Conservation (phyloP, 2,888 invertebrate genomes). For the Dicyrtoma fusca region DNA sequence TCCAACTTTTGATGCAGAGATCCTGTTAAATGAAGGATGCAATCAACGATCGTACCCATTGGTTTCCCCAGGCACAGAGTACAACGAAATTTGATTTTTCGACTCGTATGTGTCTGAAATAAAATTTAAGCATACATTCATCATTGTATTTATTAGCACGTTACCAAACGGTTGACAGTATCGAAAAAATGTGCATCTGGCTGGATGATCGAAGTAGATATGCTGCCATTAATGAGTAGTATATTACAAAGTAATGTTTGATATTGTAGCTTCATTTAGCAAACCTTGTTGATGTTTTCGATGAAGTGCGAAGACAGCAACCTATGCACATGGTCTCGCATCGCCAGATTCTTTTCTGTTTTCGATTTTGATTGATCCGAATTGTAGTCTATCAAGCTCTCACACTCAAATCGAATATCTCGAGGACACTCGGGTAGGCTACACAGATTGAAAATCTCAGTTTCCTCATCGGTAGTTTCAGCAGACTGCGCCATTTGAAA, state of each 20-base stretch:
- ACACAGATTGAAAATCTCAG: constrained; percentile 10
- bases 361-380: not conserved
- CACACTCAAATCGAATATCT: constrained; percentile 12
- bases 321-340: not conserved
- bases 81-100: no score
- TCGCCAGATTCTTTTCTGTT: not conserved
- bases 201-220: no score
- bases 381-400: constrained; percentile 12
- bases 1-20: no score
- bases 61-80: no score
- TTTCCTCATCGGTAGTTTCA: not conserved
- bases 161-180: not conserved
- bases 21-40: no score
- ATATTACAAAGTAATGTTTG: no score
- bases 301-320: not conserved
- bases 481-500: not conserved
- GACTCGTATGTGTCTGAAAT: no score
- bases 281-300: no score
- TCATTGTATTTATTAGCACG: not conserved
- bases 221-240: no score
- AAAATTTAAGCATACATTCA: not conserved
- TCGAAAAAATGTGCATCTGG: no score
- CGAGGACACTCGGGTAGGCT: not conserved
- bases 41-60: no score
- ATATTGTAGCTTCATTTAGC: no score